A percentile compares a stretch with the other conserved stretches of the same genome.
phyloP scores from a whole-genome alignment of 2,888 invertebrate genomes.

The Pycnomerus fuliginosus region DNA sequence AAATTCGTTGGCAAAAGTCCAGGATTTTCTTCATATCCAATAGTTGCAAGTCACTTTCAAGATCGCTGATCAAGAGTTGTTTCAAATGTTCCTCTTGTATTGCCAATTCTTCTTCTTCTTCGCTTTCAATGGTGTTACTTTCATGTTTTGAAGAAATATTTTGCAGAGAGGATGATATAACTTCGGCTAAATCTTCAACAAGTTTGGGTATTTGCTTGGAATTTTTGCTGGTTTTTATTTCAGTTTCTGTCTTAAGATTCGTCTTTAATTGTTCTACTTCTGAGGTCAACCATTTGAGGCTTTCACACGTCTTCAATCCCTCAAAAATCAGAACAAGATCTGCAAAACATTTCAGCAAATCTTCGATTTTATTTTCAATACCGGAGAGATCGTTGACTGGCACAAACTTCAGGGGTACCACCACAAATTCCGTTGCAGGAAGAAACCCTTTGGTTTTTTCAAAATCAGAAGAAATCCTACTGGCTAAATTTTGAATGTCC shows the following conservation, averaged over 20 bases:
- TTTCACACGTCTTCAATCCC: slow-evolving; percentile 31
- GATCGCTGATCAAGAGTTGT: slow-evolving; percentile 62
- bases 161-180: slow-evolving; percentile 60
- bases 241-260: slow-evolving; percentile 2
- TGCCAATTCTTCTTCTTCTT: slow-evolving; percentile 46
- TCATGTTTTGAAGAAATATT: slow-evolving; percentile 59
- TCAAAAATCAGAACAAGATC: slow-evolving; percentile 33
- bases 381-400: slow-evolving; percentile 6
- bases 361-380: slow-evolving; percentile 19
- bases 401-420: slow-evolving; percentile 1
- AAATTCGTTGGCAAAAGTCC: slow-evolving; percentile 39
- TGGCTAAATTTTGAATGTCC: slow-evolving; percentile 30
- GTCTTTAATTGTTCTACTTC: slow-evolving; percentile 18
- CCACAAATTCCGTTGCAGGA: slow-evolving; percentile 3
- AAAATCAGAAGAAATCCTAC: slow-evolving; percentile 32
- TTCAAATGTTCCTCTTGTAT: slow-evolving; percentile 68
- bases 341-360: slow-evolving; percentile 3
- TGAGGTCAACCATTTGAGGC: slow-evolving; percentile 33
- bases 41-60: slow-evolving; percentile 61
- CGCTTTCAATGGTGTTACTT: slow-evolving; percentile 41
- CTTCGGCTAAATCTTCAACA: slow-evolving; percentile 27
- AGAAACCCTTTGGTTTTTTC: slow-evolving; percentile 13
- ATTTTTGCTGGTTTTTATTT: slow-evolving; percentile 30
- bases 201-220: slow-evolving; percentile 29
- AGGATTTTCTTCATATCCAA: slow-evolving; percentile 58